These are phyloP conservation scores for Natrix natrix DNA, from an alignment of 2,797 vertebrate genomes.

Conservation along the genomic window DNA sequence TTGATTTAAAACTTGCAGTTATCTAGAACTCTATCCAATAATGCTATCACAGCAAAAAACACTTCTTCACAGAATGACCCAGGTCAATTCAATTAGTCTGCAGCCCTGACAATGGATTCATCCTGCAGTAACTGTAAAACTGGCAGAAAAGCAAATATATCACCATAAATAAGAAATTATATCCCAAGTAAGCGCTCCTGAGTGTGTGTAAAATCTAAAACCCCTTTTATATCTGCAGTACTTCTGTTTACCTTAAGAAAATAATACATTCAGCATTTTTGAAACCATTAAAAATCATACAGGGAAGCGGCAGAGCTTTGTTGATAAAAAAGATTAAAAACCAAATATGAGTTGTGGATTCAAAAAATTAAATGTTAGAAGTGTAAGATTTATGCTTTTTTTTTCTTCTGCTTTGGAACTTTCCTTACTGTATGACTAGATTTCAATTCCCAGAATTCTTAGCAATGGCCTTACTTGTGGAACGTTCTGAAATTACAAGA, in stretches of 20 bases:
- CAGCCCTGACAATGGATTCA: not conserved
- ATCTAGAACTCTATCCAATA: not conserved
- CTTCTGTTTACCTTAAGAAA: not conserved
- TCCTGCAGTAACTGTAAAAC: not conserved
- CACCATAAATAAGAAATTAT: not conserved
- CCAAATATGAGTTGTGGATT: not conserved
- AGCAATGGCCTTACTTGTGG: not conserved
- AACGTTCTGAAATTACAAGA: not conserved
- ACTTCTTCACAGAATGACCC: not conserved
- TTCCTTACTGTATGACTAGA: not conserved
- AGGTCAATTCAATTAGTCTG: constrained; percentile 13
- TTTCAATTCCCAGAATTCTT: not conserved
- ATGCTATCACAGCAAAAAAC: constrained; percentile 18
- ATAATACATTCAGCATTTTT: not conserved
- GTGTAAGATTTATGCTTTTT: not conserved
- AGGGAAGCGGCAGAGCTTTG: not conserved
- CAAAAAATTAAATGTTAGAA: not conserved
- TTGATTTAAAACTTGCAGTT: constrained; percentile 19
- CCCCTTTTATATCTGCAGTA: not conserved
- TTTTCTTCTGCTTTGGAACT: not conserved
- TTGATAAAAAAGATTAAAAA: not conserved
- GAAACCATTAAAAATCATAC: not conserved
- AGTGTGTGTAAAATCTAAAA: not conserved
- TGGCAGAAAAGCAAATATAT: not conserved
- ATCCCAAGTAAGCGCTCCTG: not conserved